Percentiles rank a stretch among this genome's conserved stretches.
These are phyloP conservation scores for Rhinichthys klamathensis DNA, from an alignment of 2,113 vertebrate species.

Conservation along the genomic window DNA sequence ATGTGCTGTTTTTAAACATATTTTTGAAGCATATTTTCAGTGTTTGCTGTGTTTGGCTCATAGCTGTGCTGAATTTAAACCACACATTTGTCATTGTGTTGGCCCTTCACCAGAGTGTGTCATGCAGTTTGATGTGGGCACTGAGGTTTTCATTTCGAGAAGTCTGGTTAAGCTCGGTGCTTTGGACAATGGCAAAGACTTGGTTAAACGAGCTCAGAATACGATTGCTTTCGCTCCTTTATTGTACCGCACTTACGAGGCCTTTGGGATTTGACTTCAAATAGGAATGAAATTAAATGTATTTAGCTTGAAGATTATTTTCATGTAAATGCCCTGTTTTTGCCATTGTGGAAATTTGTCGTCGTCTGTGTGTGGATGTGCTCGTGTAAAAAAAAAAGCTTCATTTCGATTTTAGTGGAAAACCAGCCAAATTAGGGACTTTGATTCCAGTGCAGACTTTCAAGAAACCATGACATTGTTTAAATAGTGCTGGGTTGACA, in stretches of 20 bases:
- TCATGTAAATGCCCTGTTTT: constrained; percentile 10
- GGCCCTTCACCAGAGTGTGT: constrained; percentile 18
- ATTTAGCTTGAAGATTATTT: background rate
- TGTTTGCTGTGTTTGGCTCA: constrained; percentile 38
- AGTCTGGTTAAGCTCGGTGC: constrained; percentile 4
- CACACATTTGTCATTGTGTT: constrained; percentile 26
- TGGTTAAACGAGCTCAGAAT: background rate
- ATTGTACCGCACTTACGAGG: background rate
- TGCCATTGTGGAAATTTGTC: background rate
- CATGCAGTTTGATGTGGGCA: constrained; percentile 27
- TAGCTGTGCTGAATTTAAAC: constrained; percentile 11
- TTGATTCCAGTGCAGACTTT: background rate
- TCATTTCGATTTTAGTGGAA: background rate
- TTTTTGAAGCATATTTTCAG: constrained; percentile 8
- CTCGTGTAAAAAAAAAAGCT: too few species aligned
- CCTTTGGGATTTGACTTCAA: background rate
- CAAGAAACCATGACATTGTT: constrained; percentile 3
- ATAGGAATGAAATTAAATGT: background rate
- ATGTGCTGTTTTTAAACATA: constrained; percentile 1
- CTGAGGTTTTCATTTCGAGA: background rate
- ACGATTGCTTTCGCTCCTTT: background rate
- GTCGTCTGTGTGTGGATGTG: background rate
- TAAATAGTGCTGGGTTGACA: background rate
- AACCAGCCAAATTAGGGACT: background rate
- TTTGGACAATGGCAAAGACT: background rate